Conservation (phyloP, 37 sponge, comb jelly and placozoan species). For the Aplysina aerophoba region DNA sequence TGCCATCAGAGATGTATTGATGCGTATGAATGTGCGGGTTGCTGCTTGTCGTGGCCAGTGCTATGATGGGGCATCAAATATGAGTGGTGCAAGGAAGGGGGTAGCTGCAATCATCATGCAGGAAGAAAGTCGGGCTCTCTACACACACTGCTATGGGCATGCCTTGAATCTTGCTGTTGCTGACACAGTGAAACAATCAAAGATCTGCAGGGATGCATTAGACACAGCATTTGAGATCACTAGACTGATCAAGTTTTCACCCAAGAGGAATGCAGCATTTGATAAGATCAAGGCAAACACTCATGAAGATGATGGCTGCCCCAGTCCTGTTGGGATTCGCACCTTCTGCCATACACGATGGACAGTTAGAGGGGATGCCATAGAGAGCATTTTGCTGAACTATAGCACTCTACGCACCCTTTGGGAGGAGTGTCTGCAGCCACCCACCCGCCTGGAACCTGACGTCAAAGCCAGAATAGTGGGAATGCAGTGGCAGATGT, state of each 20-base stretch:
- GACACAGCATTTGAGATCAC: conserved; percentile 36
- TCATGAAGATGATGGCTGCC: not conserved
- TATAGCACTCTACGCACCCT: conserved; percentile 21
- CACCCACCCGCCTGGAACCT: conserved; percentile 45
- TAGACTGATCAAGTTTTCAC: conserved; percentile 42
- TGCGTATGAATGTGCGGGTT: conserved; percentile 6
- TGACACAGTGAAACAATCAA: conserved; percentile 42
- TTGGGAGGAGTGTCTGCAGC: conserved; percentile 72
- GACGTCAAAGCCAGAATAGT: conserved; percentile 74
- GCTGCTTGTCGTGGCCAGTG: conserved; percentile 35
- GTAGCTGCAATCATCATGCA: conserved; percentile 5
- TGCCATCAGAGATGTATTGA: conserved; percentile 32
- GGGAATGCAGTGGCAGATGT: conserved; percentile 62
- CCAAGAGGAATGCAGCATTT: conserved; percentile 37
- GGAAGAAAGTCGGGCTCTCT: conserved; percentile 31
- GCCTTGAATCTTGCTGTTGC: conserved; percentile 41
- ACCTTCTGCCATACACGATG: conserved; percentile 42
- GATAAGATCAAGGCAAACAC: conserved; percentile 26
- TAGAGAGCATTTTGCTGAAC: conserved; percentile 34
- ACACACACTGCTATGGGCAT: conserved; percentile 42
- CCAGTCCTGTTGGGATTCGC: conserved; percentile 9
- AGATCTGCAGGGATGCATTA: conserved; percentile 44
- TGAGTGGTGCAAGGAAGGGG: conserved; percentile 34
- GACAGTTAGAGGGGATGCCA: conserved; percentile 38
- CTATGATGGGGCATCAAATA: conserved; percentile 46